A percentile compares a stretch with the other conserved stretches of the same genome.
phyloP scores from a whole-genome alignment of 1,140 invertebrate genomes.

The Drosophila gunungcola region DNA sequence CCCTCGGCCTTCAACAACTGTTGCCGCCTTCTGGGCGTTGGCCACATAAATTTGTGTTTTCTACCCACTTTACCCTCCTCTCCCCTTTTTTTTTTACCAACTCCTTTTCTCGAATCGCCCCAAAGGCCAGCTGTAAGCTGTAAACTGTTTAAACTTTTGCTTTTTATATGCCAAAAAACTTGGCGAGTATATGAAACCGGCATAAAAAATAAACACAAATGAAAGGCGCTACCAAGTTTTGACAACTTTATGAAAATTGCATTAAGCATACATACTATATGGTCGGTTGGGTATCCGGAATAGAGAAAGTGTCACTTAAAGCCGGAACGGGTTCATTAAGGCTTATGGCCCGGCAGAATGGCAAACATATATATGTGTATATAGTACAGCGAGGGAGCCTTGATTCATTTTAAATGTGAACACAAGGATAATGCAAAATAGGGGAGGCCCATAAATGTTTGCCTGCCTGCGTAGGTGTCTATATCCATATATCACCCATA shows the following conservation, averaged over 20 bases:
- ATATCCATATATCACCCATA: conserved; percentile 24
- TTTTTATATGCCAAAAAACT: conserved; percentile 46
- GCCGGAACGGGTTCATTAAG: conserved; percentile 18
- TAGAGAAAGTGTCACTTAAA: conserved; percentile 28
- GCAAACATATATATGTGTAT: conserved; percentile 6
- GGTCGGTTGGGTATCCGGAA: background rate
- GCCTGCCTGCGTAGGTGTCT: conserved; percentile 43
- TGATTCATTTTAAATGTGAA: conserved; percentile 68
- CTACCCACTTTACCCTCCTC: background rate
- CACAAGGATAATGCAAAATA: conserved; percentile 28
- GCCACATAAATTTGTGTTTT: conserved; percentile 20
- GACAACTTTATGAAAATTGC: conserved; percentile 39
- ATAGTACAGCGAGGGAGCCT: conserved; percentile 29
- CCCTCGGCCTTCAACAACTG: conserved; percentile 12
- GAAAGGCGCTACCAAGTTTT: conserved; percentile 23
- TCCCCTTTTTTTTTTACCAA: background rate
- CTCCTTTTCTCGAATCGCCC: conserved; percentile 8
- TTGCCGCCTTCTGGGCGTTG: conserved; percentile 19
- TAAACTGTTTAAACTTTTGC: conserved; percentile 73
- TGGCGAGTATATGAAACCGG: conserved; percentile 1
- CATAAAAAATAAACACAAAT: conserved; percentile 35
- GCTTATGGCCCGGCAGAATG: conserved; percentile 12
- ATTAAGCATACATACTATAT: background rate
- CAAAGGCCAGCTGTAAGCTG: conserved; percentile 43
- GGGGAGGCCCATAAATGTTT: conserved; percentile 39